Conservation (phyloP, 1,140 invertebrate species). For the Diploscapter pachys region DNA sequence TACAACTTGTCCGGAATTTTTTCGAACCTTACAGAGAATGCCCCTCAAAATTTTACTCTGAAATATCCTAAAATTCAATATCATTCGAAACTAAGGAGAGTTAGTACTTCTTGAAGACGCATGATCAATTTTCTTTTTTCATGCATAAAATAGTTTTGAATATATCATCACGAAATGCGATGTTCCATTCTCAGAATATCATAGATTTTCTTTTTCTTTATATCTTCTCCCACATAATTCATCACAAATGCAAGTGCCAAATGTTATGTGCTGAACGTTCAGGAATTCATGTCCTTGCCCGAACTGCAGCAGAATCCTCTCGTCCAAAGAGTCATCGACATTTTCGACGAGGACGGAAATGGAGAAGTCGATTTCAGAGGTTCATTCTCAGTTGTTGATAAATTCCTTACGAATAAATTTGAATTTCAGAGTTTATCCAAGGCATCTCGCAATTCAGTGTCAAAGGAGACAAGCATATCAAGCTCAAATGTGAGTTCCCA, state of each 20-base stretch:
- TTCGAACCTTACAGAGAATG: too few species aligned
- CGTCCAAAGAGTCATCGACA: conserved; percentile 60
- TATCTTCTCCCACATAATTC: neutral
- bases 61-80: too few species aligned
- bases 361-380: conserved; percentile 61
- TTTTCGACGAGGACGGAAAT: conserved; percentile 60
- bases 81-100: too few species aligned
- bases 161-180: too few species aligned
- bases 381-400: conserved; percentile 25
- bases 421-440: conserved; percentile 60
- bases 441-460: conserved; percentile 61
- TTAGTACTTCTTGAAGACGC: too few species aligned
- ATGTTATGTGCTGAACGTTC: neutral
- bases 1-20: too few species aligned
- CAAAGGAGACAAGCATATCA: conserved; percentile 61
- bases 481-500: conserved; percentile 54
- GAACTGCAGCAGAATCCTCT: conserved; percentile 60
- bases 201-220: neutral
- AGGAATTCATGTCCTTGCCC: conserved; percentile 59
- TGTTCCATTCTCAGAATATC: neutral
- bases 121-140: too few species aligned
- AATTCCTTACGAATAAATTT: neutral
- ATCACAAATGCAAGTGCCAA: neutral
- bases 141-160: too few species aligned
- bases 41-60: too few species aligned